Conservation (phyloP, 2,113 vertebrate genomes). For the Leucopsar rothschildi region DNA sequence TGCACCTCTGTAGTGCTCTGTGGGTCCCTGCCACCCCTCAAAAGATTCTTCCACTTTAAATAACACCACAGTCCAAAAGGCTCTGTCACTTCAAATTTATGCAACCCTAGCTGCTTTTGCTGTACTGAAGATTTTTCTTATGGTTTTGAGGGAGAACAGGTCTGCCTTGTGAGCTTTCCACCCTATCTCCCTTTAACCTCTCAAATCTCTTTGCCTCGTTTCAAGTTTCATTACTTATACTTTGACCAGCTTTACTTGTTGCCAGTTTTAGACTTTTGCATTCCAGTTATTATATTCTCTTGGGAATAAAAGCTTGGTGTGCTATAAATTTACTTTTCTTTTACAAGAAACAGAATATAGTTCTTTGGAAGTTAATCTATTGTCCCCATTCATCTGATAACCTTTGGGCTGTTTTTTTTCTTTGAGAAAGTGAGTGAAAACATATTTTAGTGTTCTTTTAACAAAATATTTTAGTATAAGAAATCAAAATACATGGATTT, state of each 20-base stretch:
- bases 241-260: conserved; percentile 54
- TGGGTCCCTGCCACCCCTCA: not conserved
- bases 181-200: conserved; percentile 42
- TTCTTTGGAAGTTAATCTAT: conserved; percentile 56
- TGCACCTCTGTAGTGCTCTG: not conserved
- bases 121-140: conserved; percentile 9
- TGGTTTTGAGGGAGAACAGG: conserved; percentile 53
- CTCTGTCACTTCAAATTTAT: conserved; percentile 37
- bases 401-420: conserved; percentile 57
- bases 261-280: conserved; percentile 36
- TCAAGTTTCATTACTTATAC: conserved; percentile 53
- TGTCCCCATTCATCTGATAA: conserved; percentile 70
- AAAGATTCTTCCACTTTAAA: not conserved
- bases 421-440: conserved; percentile 59
- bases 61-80: not conserved
- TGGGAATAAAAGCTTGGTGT: conserved; percentile 40
- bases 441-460: conserved; percentile 45
- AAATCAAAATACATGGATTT: conserved; percentile 35
- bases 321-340: conserved; percentile 50
- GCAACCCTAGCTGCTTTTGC: not conserved
- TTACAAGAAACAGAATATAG: conserved; percentile 42
- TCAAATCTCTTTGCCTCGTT: conserved; percentile 50
- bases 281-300: conserved; percentile 44
- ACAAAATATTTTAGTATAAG: not conserved
- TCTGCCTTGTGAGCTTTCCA: conserved; percentile 13